These are phyloP conservation scores for Blennius ocellaris DNA, from an alignment of 2,113 vertebrate species.

Conservation along the genomic window DNA sequence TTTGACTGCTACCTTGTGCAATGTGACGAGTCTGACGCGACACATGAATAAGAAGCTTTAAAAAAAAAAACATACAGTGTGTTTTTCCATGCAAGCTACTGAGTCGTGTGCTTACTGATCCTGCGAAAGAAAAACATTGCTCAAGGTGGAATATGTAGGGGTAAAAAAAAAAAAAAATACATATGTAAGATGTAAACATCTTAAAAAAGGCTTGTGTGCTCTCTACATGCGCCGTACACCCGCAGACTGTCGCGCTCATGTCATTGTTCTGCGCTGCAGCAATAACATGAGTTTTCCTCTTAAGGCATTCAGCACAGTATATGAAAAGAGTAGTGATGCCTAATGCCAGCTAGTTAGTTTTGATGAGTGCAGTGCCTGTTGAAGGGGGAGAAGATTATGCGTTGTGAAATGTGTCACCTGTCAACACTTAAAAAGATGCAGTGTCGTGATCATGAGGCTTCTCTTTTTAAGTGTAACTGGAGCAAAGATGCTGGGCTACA, in stretches of 20 bases:
- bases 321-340: constrained; percentile 43
- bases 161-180: background rate
- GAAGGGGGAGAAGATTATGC: constrained; percentile 51
- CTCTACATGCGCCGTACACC: constrained; percentile 46
- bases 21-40: background rate
- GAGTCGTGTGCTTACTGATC: background rate
- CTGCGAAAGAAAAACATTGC: background rate
- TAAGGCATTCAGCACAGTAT: constrained; percentile 41
- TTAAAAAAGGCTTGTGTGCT: constrained; percentile 23
- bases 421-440: constrained; percentile 75
- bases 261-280: constrained; percentile 44
- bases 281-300: constrained; percentile 51
- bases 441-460: constrained; percentile 38
- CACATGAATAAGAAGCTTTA: background rate
- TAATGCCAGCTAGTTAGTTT: constrained; percentile 55
- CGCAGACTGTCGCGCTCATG: constrained; percentile 39
- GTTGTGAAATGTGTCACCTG: constrained; percentile 55
- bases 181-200: constrained; percentile 15
- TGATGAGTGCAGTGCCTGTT: constrained; percentile 46
- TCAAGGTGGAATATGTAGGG: constrained; percentile 7
- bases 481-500: constrained; percentile 23
- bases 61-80: background rate
- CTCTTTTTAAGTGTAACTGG: constrained; percentile 74
- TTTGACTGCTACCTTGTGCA: background rate
- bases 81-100: background rate